These are phyloP conservation scores for Bos javanicus DNA, from an alignment of 2,113 vertebrate genomes.

Conservation along the genomic window DNA sequence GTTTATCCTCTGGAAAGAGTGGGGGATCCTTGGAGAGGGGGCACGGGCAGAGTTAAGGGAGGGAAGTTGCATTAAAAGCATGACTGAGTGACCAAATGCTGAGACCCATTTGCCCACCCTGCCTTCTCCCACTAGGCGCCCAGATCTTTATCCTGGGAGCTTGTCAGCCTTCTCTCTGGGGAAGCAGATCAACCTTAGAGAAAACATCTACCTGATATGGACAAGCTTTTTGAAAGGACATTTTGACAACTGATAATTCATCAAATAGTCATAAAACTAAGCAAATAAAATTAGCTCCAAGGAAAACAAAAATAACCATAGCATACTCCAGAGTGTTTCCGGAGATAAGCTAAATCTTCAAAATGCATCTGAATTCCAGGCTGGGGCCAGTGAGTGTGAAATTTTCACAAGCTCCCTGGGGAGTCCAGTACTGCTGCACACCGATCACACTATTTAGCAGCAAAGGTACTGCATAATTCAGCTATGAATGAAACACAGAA, in stretches of 20 bases:
- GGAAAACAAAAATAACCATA: neutral
- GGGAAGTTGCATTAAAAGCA: neutral
- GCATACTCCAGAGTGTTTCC: neutral
- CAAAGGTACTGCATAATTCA: neutral
- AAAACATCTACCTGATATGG: neutral
- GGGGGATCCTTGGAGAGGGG: neutral
- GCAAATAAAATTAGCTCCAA: neutral
- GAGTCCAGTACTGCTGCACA: neutral
- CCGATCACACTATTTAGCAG: neutral
- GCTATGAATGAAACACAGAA: neutral
- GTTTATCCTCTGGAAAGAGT: neutral
- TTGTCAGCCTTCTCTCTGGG: neutral
- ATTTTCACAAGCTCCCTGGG: neutral
- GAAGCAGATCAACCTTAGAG: neutral
- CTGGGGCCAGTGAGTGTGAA: neutral
- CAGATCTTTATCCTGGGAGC: neutral
- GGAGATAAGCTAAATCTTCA: neutral
- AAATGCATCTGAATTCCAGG: neutral
- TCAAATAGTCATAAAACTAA: conserved; percentile 1
- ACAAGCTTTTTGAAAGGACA: neutral
- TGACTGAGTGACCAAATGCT: neutral
- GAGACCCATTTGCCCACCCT: neutral
- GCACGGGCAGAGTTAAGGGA: neutral
- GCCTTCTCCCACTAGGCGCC: neutral
- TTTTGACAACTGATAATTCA: neutral